Evolutionary conservation across 2,888 invertebrate genomes (phyloP).

Genomic region (Aporophyla nigra): DNA sequence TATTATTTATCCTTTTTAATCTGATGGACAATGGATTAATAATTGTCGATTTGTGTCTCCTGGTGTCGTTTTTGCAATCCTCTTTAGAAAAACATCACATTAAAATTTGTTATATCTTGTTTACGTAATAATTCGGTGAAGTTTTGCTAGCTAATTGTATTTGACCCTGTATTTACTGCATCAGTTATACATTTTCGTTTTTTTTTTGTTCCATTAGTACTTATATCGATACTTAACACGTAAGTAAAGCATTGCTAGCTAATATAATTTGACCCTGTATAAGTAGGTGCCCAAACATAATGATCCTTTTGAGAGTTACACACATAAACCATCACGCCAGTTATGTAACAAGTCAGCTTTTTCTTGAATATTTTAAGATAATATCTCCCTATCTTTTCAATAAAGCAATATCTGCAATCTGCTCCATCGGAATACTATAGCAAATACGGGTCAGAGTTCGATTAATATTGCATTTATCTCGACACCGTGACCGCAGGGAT

Average conservation of each 20-base stretch:
- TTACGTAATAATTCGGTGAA: too few relatives aligned
- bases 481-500: slow-evolving; percentile 29
- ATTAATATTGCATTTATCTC: slow-evolving; percentile 28
- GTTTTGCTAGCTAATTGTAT: too few relatives aligned
- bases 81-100: too few relatives aligned
- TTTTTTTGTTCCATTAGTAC: too few relatives aligned
- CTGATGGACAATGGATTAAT: background rate
- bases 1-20: background rate
- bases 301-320: background rate
- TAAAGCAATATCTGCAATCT: slow-evolving; percentile 30
- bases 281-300: background rate
- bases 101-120: too few relatives aligned
- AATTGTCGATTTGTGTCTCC: background rate
- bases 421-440: slow-evolving; percentile 17
- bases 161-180: too few relatives aligned
- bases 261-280: too few relatives aligned
- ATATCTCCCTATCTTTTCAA: slow-evolving; percentile 24
- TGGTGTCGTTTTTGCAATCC: background rate
- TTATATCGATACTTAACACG: too few relatives aligned
- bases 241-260: too few relatives aligned
- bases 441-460: slow-evolving; percentile 24
- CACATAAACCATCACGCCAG: background rate
- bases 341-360: background rate
- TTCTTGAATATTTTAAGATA: slow-evolving; percentile 6
- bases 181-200: too few relatives aligned